Conservation (phyloP, 2,113 vertebrate species). For the Columba livia region DNA sequence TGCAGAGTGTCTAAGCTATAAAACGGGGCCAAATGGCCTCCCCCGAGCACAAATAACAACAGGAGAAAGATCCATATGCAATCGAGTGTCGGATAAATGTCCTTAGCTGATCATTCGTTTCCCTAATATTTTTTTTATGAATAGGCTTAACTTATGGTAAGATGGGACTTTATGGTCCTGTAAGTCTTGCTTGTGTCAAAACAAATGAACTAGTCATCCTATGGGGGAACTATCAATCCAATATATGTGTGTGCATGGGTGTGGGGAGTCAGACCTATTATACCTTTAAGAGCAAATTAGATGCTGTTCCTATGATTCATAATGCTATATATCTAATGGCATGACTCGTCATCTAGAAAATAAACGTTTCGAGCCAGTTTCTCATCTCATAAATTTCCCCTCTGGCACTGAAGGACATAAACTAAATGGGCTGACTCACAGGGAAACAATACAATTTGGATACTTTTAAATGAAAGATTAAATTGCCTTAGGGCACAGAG, state of each 20-base stretch:
- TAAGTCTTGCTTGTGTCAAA: constrained; percentile 63
- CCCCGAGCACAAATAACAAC: constrained; percentile 64
- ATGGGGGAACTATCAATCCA: constrained; percentile 62
- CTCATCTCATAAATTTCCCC: constrained; percentile 69
- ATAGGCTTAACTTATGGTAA: constrained; percentile 61
- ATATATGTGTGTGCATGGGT: constrained; percentile 49
- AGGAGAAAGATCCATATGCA: not conserved
- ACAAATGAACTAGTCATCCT: constrained; percentile 68
- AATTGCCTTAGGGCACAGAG: constrained; percentile 7
- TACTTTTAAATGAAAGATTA: constrained; percentile 58
- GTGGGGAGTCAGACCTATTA: constrained; percentile 73
- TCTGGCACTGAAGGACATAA: constrained; percentile 66
- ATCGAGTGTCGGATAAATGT: constrained; percentile 35
- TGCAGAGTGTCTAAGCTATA: constrained; percentile 27
- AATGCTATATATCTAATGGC: constrained; percentile 76
- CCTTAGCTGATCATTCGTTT: constrained; percentile 53
- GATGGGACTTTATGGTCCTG: constrained; percentile 51
- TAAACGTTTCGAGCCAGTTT: constrained; percentile 63
- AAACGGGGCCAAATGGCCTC: constrained; percentile 47
- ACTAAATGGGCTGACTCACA: constrained; percentile 68
- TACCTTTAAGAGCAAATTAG: constrained; percentile 85
- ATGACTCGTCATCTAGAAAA: constrained; percentile 69
- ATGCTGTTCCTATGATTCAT: constrained; percentile 80
- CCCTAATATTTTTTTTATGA: constrained; percentile 72
- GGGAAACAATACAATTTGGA: constrained; percentile 67